A percentile compares a stretch with the other conserved stretches of the same genome.
phyloP scores from a whole-genome alignment of 2,113 vertebrate species.

The Psettodes erumei region DNA sequence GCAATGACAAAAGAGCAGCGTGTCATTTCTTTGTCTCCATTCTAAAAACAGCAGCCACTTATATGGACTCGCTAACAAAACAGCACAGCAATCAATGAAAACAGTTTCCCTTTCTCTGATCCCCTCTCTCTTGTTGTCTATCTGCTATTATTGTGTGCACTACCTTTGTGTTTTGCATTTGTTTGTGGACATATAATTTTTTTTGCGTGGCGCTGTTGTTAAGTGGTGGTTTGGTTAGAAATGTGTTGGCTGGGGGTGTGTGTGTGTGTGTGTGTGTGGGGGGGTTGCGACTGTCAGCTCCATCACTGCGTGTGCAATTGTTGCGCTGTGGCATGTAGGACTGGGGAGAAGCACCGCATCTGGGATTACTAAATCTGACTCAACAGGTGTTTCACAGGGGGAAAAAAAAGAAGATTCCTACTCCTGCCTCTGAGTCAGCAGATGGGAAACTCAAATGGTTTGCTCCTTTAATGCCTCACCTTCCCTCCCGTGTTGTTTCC shows the following conservation, averaged over 20 bases:
- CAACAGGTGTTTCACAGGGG: conserved; percentile 46
- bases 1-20: conserved; percentile 41
- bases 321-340: conserved; percentile 20
- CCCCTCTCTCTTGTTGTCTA: conserved; percentile 13
- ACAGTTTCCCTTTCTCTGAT: conserved; percentile 42
- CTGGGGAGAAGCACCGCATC: conserved; percentile 15
- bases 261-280: conserved; percentile 15
- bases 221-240: conserved; percentile 62
- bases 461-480: conserved; percentile 36
- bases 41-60: conserved; percentile 66
- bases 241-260: conserved; percentile 41
- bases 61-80: conserved; percentile 77
- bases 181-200: conserved; percentile 54
- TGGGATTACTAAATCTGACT: conserved; percentile 44
- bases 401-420: conserved; percentile 29
- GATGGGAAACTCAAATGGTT: conserved; percentile 43
- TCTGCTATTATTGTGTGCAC: conserved; percentile 54
- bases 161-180: conserved; percentile 54
- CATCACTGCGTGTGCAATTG: conserved; percentile 22
- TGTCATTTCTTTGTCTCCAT: conserved; percentile 41
- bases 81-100: conserved; percentile 70
- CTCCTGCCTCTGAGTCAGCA: conserved; percentile 29
- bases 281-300: conserved; percentile 36
- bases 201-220: conserved; percentile 53
- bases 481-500: conserved; percentile 27